Percentiles rank a stretch among this genome's conserved stretches.
Evolutionary conservation across 2,113 vertebrate genomes (phyloP).

Genomic region (Ondatra zibethicus): DNA sequence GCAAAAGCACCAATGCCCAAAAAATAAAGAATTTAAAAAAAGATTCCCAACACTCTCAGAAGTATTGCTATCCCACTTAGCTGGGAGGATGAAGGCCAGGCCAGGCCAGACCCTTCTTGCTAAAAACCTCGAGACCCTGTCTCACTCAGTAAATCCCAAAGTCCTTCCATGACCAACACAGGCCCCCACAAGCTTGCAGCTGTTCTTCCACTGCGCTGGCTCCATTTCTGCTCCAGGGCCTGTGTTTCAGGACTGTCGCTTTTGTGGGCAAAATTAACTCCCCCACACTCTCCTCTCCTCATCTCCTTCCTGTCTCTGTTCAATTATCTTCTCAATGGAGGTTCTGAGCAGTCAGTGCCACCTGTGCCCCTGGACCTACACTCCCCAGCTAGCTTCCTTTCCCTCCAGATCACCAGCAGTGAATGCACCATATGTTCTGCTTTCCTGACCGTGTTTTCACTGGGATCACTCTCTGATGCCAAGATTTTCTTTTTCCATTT

Average conservation of each 20-base stretch:
- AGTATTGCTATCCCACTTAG: no score
- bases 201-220: background rate
- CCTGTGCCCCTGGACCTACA: background rate
- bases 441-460: background rate
- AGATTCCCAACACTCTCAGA: background rate
- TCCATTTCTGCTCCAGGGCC: background rate
- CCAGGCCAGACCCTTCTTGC: no score
- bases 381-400: background rate
- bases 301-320: background rate
- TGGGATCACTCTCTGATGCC: background rate
- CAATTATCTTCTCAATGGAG: background rate
- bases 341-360: background rate
- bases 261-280: background rate
- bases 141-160: background rate
- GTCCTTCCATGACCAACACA: background rate
- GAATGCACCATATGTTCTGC: fast-evolving
- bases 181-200: background rate
- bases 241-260: background rate
- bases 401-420: no score
- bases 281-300: background rate
- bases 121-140: no score
- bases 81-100: no score
- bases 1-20: no score
- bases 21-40: no score
- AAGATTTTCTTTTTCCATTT: no score